phyloP scores from a whole-genome alignment of 2,113 vertebrate species.

The Rhinogobius similis region DNA sequence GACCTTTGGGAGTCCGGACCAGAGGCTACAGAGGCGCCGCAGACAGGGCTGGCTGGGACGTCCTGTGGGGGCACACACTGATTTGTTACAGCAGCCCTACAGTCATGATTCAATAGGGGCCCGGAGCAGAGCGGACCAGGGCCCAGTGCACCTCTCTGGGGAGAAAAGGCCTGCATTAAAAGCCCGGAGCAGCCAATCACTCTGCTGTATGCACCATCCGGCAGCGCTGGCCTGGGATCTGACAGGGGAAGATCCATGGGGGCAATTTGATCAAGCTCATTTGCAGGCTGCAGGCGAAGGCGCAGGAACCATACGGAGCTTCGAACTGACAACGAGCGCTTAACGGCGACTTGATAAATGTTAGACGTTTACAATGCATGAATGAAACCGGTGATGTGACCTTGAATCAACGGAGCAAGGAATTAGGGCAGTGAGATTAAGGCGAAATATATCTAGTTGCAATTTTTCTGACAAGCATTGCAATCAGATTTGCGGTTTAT shows the following conservation, averaged over 20 bases:
- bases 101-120: slow-evolving; percentile 52
- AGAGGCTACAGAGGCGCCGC: slow-evolving; percentile 34
- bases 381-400: neutral
- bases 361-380: slow-evolving; percentile 12
- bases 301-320: slow-evolving; percentile 9
- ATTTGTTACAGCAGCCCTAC: slow-evolving; percentile 61
- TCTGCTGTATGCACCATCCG: slow-evolving; percentile 20
- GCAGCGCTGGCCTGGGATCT: slow-evolving; percentile 38
- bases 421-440: neutral
- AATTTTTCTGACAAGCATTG: no score
- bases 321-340: slow-evolving; percentile 25
- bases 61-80: slow-evolving; percentile 50
- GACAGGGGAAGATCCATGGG: slow-evolving; percentile 46
- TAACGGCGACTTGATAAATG: slow-evolving; percentile 8
- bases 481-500: no score
- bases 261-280: slow-evolving; percentile 48
- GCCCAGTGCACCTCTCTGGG: slow-evolving; percentile 50
- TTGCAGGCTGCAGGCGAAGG: slow-evolving; percentile 28
- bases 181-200: slow-evolving; percentile 58
- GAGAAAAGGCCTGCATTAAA: slow-evolving; percentile 35
- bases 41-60: slow-evolving; percentile 25
- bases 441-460: no score
- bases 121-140: slow-evolving; percentile 41
- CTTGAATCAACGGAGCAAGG: neutral
- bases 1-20: slow-evolving; percentile 32